Percentiles rank a stretch among this genome's conserved stretches.
Evolutionary conservation across 1,140 invertebrate genomes (phyloP).

Genomic region (Hylaeus volcanicus): DNA sequence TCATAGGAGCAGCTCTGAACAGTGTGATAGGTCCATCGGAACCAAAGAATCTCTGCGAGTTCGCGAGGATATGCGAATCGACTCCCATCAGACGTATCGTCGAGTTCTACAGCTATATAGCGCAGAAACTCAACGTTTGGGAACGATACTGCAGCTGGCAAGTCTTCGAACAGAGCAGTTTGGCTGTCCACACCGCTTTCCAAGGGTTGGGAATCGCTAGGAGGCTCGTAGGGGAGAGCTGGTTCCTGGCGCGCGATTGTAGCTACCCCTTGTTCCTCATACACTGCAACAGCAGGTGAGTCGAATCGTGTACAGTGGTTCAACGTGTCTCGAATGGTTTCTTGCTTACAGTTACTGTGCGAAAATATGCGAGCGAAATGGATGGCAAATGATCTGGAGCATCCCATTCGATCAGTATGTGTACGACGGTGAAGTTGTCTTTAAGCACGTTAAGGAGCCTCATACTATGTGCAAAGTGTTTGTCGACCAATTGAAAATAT

Average conservation of each 20-base stretch:
- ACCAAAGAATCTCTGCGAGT: conserved; percentile 63
- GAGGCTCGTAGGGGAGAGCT: conserved; percentile 74
- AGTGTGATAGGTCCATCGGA: conserved; percentile 67
- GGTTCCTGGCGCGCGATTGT: conserved; percentile 74
- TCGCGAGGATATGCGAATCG: conserved; percentile 66
- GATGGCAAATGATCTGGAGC: conserved; percentile 62
- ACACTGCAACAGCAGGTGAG: conserved; percentile 76
- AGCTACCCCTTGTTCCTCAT: conserved; percentile 75
- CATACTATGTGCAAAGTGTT: conserved; percentile 63
- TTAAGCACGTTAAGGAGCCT: conserved; percentile 63
- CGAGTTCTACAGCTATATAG: conserved; percentile 75
- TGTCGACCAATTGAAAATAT: conserved; percentile 41
- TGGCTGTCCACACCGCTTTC: conserved; percentile 73
- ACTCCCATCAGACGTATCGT: conserved; percentile 67
- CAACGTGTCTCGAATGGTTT: too few relatives aligned
- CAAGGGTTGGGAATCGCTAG: conserved; percentile 70
- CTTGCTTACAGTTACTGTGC: conserved; percentile 57
- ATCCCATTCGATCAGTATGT: conserved; percentile 64
- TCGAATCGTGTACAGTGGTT: neutral
- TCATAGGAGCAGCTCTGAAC: conserved; percentile 78
- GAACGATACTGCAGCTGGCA: conserved; percentile 69
- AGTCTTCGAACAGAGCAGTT: conserved; percentile 76
- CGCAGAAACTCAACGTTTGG: conserved; percentile 72
- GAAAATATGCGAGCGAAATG: conserved; percentile 58
- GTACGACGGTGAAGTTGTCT: conserved; percentile 55